Base-by-base conservation (phyloP, 1,140 invertebrate species). In the Drosophila ogumai region DNA sequence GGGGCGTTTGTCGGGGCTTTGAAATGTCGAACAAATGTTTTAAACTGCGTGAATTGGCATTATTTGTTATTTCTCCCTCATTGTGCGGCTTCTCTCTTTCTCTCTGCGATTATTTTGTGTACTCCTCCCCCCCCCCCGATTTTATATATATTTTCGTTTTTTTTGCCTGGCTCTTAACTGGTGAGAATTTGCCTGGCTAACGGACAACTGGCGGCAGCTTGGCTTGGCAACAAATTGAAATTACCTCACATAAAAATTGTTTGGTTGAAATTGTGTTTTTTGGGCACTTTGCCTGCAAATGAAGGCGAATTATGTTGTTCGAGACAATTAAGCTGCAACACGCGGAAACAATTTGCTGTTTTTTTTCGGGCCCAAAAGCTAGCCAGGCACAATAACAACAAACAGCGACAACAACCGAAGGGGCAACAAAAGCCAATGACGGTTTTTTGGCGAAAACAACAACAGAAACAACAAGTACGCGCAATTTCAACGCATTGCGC, bases 11-110 rank as follows among this genome's bases (percentile, higher is more conserved):
- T 55, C 64, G 73, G 60, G 32, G 52, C 78, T 82, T 75, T 81
- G 85, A 85, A 90, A 90, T 90, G 85, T 85, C 81, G 81, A 81
- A 90, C 85, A 90, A 90, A 90, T 90, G 85, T 90, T 90, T 90
- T 90, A 90, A 90, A 90, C 86, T 90, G 86, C 86, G 75, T 90
- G 85, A 90, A 90, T 90, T 85, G 85, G 85, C 85, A 79, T 25
- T 79, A 81, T 87, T 82, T 52, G 36, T 50, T 47, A 41, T 56
- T 40, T 71, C 31, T 71, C 73, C 32, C 17, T 43, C 43, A 52
- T 44, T 64, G 59, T 57, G 34, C 5, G 32, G 58, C 36, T 67
- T 50, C 72, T 74, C 50, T 69, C 31, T 79, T 54, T 76, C 31
- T n/a, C 34, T 40, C 52, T 55, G 52, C 22, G 36, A 68, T 61